Percentiles rank a stretch among this genome's conserved stretches.
These are phyloP conservation scores for Cerastis leucographa DNA, from an alignment of 2,888 invertebrate species.

Conservation along the genomic window DNA sequence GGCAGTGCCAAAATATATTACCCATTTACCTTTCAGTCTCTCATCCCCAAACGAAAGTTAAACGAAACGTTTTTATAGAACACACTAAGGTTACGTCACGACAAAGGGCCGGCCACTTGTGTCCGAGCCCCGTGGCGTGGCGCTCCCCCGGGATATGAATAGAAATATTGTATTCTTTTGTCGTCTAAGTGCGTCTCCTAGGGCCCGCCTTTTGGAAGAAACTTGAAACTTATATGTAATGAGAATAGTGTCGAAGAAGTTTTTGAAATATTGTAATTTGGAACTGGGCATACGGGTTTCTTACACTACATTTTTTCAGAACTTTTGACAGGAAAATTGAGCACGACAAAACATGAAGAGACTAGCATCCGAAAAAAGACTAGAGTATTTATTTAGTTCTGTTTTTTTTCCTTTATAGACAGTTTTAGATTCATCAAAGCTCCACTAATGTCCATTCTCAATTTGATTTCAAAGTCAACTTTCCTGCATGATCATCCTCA, in stretches of 20 bases:
- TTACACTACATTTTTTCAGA: neutral
- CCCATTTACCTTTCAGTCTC: neutral
- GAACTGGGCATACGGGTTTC: neutral
- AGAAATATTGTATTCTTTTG: constrained; percentile 64
- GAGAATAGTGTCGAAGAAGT: constrained; percentile 19
- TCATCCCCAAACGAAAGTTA: neutral
- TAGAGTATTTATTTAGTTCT: neutral
- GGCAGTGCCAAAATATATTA: neutral
- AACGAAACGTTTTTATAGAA: constrained; percentile 29
- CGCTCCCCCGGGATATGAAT: constrained; percentile 50
- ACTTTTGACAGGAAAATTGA: neutral
- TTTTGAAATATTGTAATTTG: constrained; percentile 24
- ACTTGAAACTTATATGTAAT: constrained; percentile 39
- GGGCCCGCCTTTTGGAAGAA: constrained; percentile 32
- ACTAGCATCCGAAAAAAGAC: neutral
- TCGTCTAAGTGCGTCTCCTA: constrained; percentile 49
- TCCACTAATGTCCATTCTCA: neutral
- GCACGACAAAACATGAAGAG: neutral
- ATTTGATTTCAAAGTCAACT: neutral
- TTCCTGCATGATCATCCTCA: neutral
- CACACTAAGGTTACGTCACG: constrained; percentile 21
- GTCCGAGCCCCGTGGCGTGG: constrained; percentile 34
- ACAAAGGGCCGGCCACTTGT: constrained; percentile 46
- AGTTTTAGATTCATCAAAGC: neutral
- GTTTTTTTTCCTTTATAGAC: too few species aligned